These are phyloP conservation scores for Xiphias gladius DNA, from an alignment of 2,113 vertebrate species.

Conservation along the genomic window DNA sequence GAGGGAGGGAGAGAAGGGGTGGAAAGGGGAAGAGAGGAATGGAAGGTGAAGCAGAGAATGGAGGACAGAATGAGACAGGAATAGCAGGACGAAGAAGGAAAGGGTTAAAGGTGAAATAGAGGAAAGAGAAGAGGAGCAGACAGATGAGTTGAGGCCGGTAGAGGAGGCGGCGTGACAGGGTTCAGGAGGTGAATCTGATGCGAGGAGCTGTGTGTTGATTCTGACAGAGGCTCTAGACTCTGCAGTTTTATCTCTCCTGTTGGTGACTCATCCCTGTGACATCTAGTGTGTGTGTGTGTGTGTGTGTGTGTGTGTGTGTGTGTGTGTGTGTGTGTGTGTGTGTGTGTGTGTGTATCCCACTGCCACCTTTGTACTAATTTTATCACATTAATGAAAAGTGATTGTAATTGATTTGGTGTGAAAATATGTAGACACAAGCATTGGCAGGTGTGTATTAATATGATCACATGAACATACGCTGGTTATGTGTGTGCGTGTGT, in stretches of 20 bases:
- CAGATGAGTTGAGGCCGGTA: constrained; percentile 15
- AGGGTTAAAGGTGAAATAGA: constrained; percentile 56
- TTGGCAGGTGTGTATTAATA: constrained; percentile 21
- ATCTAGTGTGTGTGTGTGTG: constrained; percentile 28
- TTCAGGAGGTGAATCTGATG: constrained; percentile 72
- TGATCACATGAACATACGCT: not conserved
- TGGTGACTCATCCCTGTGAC: constrained; percentile 72
- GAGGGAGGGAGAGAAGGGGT: not conserved
- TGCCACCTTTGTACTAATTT: constrained; percentile 50
- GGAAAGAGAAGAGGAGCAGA: constrained; percentile 15
- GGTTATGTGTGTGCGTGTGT: constrained; percentile 9
- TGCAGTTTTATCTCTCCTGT: constrained; percentile 59
- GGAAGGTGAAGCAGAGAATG: not conserved
- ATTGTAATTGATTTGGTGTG: constrained; percentile 65
- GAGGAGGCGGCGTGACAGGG: constrained; percentile 66
- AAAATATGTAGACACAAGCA: constrained; percentile 49
- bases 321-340: constrained; percentile 8
- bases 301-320: constrained; percentile 23
- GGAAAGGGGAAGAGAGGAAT: not conserved
- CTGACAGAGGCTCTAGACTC: constrained; percentile 65
- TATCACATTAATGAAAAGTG: constrained; percentile 62
- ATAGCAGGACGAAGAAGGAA: not conserved
- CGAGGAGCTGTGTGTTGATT: constrained; percentile 61
- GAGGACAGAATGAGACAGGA: not conserved
- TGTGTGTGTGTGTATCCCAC: not conserved